Percentiles rank a stretch among this genome's conserved stretches.
These are phyloP conservation scores for Sorex araneus DNA, from an alignment of 2,113 vertebrate genomes.

Conservation along the genomic window DNA sequence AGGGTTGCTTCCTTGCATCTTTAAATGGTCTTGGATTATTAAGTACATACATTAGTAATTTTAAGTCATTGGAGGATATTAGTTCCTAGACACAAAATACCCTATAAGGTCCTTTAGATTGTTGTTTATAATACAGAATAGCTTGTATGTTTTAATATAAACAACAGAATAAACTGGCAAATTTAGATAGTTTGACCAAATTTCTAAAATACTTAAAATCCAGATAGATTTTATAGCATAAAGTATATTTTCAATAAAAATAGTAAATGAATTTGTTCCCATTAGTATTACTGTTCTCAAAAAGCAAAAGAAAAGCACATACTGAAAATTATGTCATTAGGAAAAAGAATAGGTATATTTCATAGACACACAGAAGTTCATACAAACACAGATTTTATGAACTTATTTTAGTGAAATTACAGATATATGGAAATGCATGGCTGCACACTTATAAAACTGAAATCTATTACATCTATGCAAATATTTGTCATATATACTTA, in stretches of 20 bases:
- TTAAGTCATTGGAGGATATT: neutral
- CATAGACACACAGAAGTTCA: neutral
- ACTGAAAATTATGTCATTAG: neutral
- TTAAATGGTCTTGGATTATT: neutral
- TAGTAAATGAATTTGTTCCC: neutral
- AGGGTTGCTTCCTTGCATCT: neutral
- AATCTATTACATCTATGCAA: neutral
- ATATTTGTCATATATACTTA: neutral
- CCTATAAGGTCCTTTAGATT: neutral
- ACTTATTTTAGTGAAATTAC: neutral
- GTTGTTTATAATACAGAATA: neutral
- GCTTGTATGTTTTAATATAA: neutral
- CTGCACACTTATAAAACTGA: neutral
- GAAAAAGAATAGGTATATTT: neutral
- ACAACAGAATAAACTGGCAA: neutral
- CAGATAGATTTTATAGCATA: neutral
- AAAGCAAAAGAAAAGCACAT: neutral
- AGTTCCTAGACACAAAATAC: neutral
- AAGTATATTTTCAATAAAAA: neutral
- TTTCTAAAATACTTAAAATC: neutral
- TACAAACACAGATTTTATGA: neutral
- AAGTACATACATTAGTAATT: neutral
- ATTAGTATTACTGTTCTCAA: neutral
- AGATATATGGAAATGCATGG: neutral
- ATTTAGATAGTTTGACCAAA: neutral